Conservation (phyloP, 2,888 invertebrate species). For the Pseudococcus longispinus region DNA sequence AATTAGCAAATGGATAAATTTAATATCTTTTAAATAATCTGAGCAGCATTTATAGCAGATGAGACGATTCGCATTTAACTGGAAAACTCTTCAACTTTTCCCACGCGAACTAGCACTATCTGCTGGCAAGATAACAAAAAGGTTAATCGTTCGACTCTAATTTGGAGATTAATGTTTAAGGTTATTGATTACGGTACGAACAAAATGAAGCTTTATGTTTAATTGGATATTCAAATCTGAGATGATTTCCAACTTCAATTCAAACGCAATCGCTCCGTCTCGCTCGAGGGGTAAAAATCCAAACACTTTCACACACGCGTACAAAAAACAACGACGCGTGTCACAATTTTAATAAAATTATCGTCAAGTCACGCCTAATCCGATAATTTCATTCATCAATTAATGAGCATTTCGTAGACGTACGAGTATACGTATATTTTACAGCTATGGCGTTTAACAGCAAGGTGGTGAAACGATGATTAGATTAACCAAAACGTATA, state of each 20-base stretch:
- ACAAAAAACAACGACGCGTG: background rate
- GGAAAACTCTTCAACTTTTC: constrained; percentile 23
- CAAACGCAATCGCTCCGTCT: background rate
- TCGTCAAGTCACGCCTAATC: background rate
- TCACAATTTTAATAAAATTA: background rate
- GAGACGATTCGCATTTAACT: constrained; percentile 19
- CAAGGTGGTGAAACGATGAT: background rate
- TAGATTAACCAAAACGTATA: background rate
- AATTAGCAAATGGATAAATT: constrained; percentile 14
- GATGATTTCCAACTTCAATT: background rate
- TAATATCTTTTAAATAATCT: constrained; percentile 24
- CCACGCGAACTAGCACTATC: constrained; percentile 6
- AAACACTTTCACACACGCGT: background rate
- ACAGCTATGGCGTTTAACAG: background rate
- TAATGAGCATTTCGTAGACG: background rate
- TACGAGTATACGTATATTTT: background rate
- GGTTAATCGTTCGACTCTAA: constrained; percentile 26
- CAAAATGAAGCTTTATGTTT: background rate
- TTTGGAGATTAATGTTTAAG: constrained; percentile 28
- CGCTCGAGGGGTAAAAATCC: background rate
- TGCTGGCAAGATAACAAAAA: constrained; percentile 22
- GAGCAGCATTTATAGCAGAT: constrained; percentile 14
- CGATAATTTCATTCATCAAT: background rate
- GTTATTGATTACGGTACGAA: background rate
- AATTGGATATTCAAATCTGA: constrained; percentile 3